Conservation (phyloP, 1,140 invertebrate genomes). For the Pogonognathellus flavescens region DNA sequence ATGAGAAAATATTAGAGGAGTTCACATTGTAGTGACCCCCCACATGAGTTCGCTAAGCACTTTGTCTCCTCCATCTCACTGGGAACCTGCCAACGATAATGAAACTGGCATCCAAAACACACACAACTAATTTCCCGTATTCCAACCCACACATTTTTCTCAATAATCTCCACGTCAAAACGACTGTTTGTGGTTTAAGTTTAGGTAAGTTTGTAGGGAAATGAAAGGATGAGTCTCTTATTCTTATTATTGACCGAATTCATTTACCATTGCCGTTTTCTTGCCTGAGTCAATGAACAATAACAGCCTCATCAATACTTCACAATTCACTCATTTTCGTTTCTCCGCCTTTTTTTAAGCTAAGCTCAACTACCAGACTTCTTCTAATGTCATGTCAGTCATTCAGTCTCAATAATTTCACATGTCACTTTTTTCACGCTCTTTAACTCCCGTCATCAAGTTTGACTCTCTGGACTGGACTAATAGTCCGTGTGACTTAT, state of each 20-base stretch:
- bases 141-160: constrained; percentile 52
- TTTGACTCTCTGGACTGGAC: not conserved
- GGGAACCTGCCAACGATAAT: constrained; percentile 55
- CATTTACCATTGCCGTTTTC: constrained; percentile 21
- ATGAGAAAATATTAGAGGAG: not conserved
- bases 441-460: constrained; percentile 48
- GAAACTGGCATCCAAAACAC: constrained; percentile 52
- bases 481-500: no score
- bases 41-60: constrained; percentile 50
- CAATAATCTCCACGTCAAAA: constrained; percentile 51
- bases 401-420: constrained; percentile 37
- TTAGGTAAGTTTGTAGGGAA: not conserved
- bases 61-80: constrained; percentile 54
- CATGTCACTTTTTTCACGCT: constrained; percentile 54
- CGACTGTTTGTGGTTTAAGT: constrained; percentile 25
- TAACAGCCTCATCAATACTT: constrained; percentile 21
- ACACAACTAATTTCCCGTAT: constrained; percentile 55
- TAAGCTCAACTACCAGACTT: constrained; percentile 1
- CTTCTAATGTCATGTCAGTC: constrained; percentile 38
- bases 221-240: not conserved
- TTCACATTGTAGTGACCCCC: constrained; percentile 41
- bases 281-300: constrained; percentile 3
- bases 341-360: constrained; percentile 17
- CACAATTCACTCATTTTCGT: constrained; percentile 25
- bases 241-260: constrained; percentile 3